Evolutionary conservation across 2,113 vertebrate species (phyloP).

Genomic region (Clarias magur): DNA sequence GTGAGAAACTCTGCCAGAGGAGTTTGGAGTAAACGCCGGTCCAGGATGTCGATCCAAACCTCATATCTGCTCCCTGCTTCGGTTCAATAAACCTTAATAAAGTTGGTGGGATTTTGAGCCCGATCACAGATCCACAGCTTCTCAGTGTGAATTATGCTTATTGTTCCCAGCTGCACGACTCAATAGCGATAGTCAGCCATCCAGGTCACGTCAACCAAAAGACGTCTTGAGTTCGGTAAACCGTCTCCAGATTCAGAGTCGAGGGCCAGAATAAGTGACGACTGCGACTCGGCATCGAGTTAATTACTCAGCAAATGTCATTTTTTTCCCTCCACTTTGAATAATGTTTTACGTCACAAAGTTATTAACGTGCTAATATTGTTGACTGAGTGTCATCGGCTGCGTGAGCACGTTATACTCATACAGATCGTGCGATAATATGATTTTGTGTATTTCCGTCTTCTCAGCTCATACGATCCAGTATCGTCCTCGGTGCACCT

Average conservation of each 20-base stretch:
- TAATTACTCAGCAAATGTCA: too few species aligned
- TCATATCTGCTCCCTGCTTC: background rate
- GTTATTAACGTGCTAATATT: background rate
- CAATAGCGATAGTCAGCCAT: too few species aligned
- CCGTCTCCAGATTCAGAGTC: too few species aligned
- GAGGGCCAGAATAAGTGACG: too few species aligned
- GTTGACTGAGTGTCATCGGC: background rate
- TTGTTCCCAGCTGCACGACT: background rate
- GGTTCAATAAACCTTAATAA: background rate
- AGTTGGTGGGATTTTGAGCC: background rate
- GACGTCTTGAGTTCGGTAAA: too few species aligned
- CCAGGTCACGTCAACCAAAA: too few species aligned
- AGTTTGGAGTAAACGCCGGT: slow-evolving; percentile 11
- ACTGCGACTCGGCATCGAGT: too few species aligned
- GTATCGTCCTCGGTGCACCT: slow-evolving; percentile 1
- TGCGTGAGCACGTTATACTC: background rate
- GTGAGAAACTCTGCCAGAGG: slow-evolving; percentile 36
- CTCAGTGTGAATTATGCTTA: background rate
- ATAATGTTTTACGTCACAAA: too few species aligned
- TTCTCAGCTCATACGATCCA: background rate
- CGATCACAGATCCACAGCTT: background rate
- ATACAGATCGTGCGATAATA: background rate
- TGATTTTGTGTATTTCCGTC: background rate
- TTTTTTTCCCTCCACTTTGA: too few species aligned
- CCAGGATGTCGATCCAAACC: background rate